Evolutionary conservation across 1,140 invertebrate species (phyloP).

Genomic region (Solenopsis invicta): DNA sequence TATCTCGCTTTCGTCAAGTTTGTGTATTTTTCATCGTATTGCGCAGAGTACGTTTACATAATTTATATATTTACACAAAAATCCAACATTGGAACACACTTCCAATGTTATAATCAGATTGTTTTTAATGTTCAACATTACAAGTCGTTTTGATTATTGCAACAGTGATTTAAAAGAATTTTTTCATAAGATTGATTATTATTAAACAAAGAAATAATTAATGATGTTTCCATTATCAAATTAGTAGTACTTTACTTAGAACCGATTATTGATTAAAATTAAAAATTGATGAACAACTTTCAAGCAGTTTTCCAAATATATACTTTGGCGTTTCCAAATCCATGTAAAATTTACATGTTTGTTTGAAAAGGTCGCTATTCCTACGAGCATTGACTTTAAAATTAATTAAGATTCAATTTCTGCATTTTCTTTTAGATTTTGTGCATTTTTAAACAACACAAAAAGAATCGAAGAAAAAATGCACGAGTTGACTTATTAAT

Average conservation of each 20-base stretch:
- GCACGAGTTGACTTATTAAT: neutral
- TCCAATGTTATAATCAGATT: slow-evolving; percentile 12
- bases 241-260: neutral
- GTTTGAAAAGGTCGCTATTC: neutral
- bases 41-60: neutral
- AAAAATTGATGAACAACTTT: neutral
- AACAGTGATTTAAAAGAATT: neutral
- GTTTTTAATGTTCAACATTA: neutral
- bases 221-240: neutral
- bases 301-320: neutral
- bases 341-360: neutral
- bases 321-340: neutral
- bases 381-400: neutral
- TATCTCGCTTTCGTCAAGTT: neutral
- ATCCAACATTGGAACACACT: neutral
- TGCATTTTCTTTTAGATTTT: neutral
- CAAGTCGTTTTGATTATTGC: neutral
- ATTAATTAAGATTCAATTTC: neutral
- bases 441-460: neutral
- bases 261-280: neutral
- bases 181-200: neutral
- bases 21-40: neutral
- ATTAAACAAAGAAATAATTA: neutral
- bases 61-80: neutral
- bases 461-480: neutral